phyloP scores from a whole-genome alignment of 2,888 invertebrate species.

The Drosophila macrospina region DNA sequence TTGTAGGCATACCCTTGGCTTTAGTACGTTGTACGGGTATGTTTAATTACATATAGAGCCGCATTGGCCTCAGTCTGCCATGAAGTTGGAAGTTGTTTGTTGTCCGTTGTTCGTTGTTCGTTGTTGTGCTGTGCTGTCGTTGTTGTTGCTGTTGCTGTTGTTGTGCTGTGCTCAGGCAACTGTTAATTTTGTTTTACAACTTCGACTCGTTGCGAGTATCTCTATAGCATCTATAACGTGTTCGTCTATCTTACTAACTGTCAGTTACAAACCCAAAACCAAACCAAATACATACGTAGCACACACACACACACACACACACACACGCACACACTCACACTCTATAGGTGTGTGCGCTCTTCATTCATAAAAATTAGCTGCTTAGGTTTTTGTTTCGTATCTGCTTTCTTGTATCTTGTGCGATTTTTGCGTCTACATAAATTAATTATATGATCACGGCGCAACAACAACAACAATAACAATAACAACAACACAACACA shows the following conservation, averaged over 20 bases:
- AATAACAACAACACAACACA: too few species aligned
- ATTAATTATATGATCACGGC: conserved; percentile 56
- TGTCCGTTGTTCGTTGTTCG: conserved; percentile 10
- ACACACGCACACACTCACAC: conserved; percentile 38
- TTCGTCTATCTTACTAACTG: conserved; percentile 66
- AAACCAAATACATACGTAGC: conserved; percentile 33
- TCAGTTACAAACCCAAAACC: conserved; percentile 52
- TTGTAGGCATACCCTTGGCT: conserved; percentile 45
- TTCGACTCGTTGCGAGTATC: conserved; percentile 42
- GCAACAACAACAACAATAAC: too few species aligned
- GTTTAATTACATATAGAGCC: conserved; percentile 76
- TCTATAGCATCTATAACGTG: conserved; percentile 65
- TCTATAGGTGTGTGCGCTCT: conserved; percentile 23
- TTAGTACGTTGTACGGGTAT: conserved; percentile 9
- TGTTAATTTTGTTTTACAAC: conserved; percentile 79
- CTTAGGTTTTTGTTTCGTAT: conserved; percentile 2
- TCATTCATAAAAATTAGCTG: conserved; percentile 62
- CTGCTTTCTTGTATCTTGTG: conserved; percentile 39
- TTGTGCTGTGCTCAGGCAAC: conserved; percentile 69
- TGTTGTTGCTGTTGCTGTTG: conserved; percentile 2
- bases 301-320: conserved; percentile 36
- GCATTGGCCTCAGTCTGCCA: conserved; percentile 47
- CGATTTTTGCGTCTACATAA: conserved; percentile 55
- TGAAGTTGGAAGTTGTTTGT: conserved; percentile 25
- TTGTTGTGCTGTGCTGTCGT: conserved; percentile 44